These are phyloP conservation scores for Phymanthus crucifer DNA, from an alignment of 92 coral and sea anemone species.

Conservation along the genomic window DNA sequence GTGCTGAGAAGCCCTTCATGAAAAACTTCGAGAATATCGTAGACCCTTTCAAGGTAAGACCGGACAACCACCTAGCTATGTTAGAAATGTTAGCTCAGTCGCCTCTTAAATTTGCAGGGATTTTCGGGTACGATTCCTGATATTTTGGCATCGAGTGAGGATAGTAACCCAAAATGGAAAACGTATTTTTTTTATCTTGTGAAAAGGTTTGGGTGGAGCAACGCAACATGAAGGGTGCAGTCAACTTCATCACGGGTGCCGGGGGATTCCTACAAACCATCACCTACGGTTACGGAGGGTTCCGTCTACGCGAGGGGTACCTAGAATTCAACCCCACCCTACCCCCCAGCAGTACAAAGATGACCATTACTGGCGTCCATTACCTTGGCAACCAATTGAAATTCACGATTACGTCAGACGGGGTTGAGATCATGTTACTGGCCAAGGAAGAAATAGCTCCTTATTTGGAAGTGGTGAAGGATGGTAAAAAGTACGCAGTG, in stretches of 20 bases:
- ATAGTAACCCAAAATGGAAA: no score
- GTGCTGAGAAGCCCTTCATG: slow-evolving; percentile 55
- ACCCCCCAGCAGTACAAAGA: slow-evolving; percentile 62
- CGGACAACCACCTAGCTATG: neutral
- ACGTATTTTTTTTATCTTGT: neutral
- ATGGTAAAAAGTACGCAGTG: slow-evolving; percentile 27
- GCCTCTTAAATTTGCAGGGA: no score
- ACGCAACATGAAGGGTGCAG: slow-evolving; percentile 65
- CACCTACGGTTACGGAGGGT: slow-evolving; percentile 80
- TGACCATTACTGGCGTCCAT: slow-evolving; percentile 54
- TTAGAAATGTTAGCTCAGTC: no score
- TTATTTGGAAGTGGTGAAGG: slow-evolving; percentile 38
- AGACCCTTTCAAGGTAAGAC: slow-evolving; percentile 71
- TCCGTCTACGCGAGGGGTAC: slow-evolving; percentile 46
- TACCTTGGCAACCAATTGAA: slow-evolving; percentile 69
- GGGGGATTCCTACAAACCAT: slow-evolving; percentile 80
- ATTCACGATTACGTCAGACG: slow-evolving; percentile 35
- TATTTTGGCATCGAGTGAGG: no score
- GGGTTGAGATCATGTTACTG: slow-evolving; percentile 46
- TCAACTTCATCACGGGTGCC: slow-evolving; percentile 82
- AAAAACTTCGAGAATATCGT: slow-evolving; percentile 74
- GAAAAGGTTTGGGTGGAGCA: slow-evolving; percentile 75
- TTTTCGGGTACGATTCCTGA: no score
- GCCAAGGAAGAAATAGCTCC: slow-evolving; percentile 65
- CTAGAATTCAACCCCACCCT: slow-evolving; percentile 64